These are phyloP conservation scores for Antheraea pernyi DNA, from an alignment of 1,140 invertebrate species.

Conservation along the genomic window DNA sequence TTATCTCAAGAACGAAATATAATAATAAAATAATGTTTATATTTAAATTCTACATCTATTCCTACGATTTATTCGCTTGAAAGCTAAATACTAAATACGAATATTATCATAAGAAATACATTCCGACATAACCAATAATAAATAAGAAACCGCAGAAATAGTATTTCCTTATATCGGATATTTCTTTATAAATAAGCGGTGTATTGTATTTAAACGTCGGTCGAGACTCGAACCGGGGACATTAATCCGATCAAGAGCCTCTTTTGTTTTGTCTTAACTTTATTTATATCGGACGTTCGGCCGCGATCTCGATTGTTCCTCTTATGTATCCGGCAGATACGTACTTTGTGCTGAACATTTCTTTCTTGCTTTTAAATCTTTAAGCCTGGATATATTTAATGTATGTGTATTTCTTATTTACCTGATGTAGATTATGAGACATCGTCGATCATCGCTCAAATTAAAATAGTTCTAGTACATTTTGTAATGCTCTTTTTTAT, in stretches of 20 bases:
- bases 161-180: constrained; percentile 1
- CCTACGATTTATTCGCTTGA: no score
- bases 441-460: no score
- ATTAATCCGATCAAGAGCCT: constrained; percentile 47
- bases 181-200: constrained; percentile 6
- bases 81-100: background rate
- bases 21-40: no score
- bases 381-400: no score
- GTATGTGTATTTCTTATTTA: no score
- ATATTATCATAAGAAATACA: background rate
- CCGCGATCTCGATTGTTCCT: constrained; percentile 28
- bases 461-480: no score
- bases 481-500: no score
- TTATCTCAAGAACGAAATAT: no score
- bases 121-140: background rate
- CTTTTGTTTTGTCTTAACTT: constrained; percentile 53
- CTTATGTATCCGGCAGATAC: constrained; percentile 19
- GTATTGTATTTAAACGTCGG: constrained; percentile 39
- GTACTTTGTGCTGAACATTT: constrained; percentile 9
- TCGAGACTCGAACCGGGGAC: constrained; percentile 42
- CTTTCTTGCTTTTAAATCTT: background rate
- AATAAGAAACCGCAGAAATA: background rate
- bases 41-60: no score
- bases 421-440: no score
- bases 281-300: constrained; percentile 46